Percentiles rank a stretch among this genome's conserved stretches.
These are phyloP conservation scores for Neoaliturus tenellus DNA, from an alignment of 2,888 invertebrate species.

Conservation along the genomic window DNA sequence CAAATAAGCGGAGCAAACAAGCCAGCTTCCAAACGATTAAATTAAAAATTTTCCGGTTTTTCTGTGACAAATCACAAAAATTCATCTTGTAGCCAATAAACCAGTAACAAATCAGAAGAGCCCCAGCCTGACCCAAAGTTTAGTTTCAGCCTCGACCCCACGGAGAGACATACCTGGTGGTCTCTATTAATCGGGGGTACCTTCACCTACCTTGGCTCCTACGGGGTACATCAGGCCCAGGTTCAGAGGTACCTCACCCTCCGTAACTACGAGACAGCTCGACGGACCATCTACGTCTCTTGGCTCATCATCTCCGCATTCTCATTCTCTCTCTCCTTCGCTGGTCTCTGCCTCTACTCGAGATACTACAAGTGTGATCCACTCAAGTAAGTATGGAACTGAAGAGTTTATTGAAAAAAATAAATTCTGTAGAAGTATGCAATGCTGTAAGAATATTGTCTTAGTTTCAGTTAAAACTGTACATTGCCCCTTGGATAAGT, in stretches of 20 bases:
- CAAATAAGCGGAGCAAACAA: too few species aligned
- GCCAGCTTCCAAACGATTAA: too few species aligned
- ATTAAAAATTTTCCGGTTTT: too few species aligned
- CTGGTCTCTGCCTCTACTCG: slow-evolving; percentile 91
- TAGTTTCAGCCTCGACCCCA: slow-evolving; percentile 87
- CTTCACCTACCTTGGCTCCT: slow-evolving; percentile 87
- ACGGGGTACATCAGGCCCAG: slow-evolving; percentile 91
- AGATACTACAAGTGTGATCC: slow-evolving; percentile 92
- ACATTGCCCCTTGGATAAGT: too few species aligned
- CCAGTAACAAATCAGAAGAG: too few species aligned
- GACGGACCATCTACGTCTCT: slow-evolving; percentile 40
- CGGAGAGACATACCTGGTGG: slow-evolving; percentile 90
- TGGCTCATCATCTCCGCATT: slow-evolving; percentile 24
- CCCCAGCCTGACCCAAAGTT: too few species aligned
- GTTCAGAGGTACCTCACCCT: slow-evolving; percentile 86
- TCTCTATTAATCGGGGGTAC: slow-evolving; percentile 85
- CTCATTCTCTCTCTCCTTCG: slow-evolving; percentile 74
- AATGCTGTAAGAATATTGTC: too few species aligned
- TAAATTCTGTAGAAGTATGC: too few species aligned
- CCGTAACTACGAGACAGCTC: slow-evolving; percentile 68
- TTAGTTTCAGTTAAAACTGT: too few species aligned
- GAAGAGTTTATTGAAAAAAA: too few species aligned
- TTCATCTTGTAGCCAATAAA: too few species aligned
- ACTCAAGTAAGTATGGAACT: slow-evolving; percentile 73
- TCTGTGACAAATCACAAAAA: too few species aligned